phyloP scores from a whole-genome alignment of 2,888 invertebrate genomes.

The Bugula neritina region DNA sequence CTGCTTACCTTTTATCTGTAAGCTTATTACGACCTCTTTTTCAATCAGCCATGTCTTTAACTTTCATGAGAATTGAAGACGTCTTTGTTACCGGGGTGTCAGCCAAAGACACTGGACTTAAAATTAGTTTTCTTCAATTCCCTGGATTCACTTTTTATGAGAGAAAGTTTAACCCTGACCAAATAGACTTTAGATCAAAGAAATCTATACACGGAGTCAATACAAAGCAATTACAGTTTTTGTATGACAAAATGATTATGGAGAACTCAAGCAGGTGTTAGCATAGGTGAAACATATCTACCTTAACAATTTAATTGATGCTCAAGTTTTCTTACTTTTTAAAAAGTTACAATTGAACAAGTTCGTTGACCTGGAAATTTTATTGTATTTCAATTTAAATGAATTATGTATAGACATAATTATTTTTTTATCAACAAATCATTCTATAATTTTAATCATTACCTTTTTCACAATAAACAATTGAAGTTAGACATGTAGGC shows the following conservation, averaged over 20 bases:
- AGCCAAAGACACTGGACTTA: background rate
- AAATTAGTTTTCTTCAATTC: background rate
- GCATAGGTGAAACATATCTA: too few species aligned
- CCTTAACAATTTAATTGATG: too few species aligned
- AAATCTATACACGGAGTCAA: constrained; percentile 8
- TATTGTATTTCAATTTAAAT: too few species aligned
- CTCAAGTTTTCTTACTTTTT: too few species aligned
- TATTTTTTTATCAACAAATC: too few species aligned
- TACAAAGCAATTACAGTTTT: background rate
- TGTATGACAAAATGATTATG: background rate
- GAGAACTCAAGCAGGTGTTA: too few species aligned
- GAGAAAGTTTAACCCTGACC: background rate
- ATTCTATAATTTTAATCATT: too few species aligned
- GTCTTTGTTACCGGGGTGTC: background rate
- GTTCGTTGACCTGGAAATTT: too few species aligned
- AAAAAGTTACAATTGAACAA: too few species aligned
- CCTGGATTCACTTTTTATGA: background rate
- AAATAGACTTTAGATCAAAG: background rate
- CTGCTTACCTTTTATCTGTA: background rate
- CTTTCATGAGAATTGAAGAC: constrained; percentile 5
- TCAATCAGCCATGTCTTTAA: background rate
- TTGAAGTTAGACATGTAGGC: too few species aligned
- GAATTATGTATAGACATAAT: too few species aligned
- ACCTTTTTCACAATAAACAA: too few species aligned
- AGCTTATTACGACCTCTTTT: background rate